Percentiles rank a stretch among this genome's conserved stretches.
Evolutionary conservation across 2,113 vertebrate genomes (phyloP).

Genomic region (Periophthalmodon schlosseri): DNA sequence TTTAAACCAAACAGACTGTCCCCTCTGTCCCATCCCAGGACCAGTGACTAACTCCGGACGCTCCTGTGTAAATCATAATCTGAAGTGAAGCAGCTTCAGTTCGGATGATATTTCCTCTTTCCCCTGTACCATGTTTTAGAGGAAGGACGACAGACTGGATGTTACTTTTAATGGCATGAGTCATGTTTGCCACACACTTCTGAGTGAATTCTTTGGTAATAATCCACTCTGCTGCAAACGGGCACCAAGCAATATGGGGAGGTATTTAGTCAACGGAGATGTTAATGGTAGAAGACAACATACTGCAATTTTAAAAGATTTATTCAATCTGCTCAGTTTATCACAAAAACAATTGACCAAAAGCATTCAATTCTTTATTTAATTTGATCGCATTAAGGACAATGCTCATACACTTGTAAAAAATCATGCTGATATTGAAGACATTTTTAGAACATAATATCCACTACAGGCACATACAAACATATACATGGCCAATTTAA

Average conservation of each 20-base stretch:
- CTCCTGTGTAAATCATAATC: not conserved
- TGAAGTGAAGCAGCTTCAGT: not conserved
- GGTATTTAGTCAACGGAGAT: not conserved
- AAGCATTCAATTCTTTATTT: not conserved
- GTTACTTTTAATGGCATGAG: not conserved
- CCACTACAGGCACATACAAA: too few species aligned
- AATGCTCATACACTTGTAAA: not conserved
- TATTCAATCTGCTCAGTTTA: not conserved
- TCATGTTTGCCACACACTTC: constrained; percentile 1
- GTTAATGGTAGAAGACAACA: not conserved
- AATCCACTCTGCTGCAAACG: not conserved
- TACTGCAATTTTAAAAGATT: not conserved
- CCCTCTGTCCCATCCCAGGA: not conserved
- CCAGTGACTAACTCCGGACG: not conserved
- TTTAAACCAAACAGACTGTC: not conserved
- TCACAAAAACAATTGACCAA: not conserved
- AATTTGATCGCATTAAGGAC: not conserved
- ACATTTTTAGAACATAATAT: not conserved
- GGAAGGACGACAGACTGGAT: not conserved
- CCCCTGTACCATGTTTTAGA: not conserved
- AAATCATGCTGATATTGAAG: not conserved
- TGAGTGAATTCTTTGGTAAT: constrained; percentile 1
- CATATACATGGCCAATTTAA: too few species aligned
- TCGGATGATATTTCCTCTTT: not conserved
- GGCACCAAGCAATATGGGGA: constrained; percentile 2